These are phyloP conservation scores for Chelonoidis abingdonii DNA, from an alignment of 2,113 vertebrate genomes.

Conservation along the genomic window DNA sequence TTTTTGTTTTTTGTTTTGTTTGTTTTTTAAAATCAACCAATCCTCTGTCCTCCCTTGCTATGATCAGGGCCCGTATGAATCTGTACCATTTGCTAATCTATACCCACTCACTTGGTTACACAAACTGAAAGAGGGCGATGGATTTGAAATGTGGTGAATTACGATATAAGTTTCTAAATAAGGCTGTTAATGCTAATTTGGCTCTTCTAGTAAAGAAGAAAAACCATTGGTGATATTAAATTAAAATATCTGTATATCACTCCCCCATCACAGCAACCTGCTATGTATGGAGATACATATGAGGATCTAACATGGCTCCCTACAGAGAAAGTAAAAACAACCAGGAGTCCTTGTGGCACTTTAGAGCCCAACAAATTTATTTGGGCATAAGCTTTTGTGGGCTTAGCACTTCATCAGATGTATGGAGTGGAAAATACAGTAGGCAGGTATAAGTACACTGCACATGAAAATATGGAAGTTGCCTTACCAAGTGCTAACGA, in stretches of 20 bases:
- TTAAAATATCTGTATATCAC: not conserved
- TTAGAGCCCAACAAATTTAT: no score
- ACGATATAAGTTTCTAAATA: not conserved
- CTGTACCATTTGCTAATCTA: not conserved
- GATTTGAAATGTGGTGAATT: not conserved
- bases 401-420: no score
- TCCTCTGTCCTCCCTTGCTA: not conserved
- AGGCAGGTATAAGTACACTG: no score
- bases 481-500: no score
- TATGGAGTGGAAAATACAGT: no score
- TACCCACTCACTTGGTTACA: not conserved
- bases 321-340: not conserved
- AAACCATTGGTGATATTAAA: not conserved
- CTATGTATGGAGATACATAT: fast-evolving
- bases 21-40: not conserved
- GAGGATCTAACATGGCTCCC: not conserved
- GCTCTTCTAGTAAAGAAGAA: not conserved
- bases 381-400: no score
- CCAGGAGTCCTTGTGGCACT: no score
- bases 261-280: not conserved
- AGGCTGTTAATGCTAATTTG: not conserved
- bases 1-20: no score
- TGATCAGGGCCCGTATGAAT: not conserved
- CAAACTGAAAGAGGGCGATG: not conserved
- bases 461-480: no score